Evolutionary conservation across 2,888 invertebrate species (phyloP), one percentile per base, ranked within the genome.

Genomic region (Capitulum mitella): DNA sequence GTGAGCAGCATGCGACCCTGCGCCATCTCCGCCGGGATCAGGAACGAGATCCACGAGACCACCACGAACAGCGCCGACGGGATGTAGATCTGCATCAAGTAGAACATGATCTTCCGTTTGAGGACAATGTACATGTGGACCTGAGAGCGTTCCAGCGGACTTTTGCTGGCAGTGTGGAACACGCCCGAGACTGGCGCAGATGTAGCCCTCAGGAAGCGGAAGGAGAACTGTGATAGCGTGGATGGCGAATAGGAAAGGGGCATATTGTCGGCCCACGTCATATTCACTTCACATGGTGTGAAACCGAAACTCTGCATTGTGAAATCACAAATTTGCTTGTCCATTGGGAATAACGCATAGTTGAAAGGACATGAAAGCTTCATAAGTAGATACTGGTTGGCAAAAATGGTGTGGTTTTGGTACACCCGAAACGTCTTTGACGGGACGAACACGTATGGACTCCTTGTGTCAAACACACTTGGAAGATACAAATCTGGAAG

Each of bases 21-120:
- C 40, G 90, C 90, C 78, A 90, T 88, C 85, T 90, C 90, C 8
- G 90, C 90, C 82, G 90, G 90, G 61, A 90, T 90, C 81, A 90
- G 89, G 85, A 90, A 90, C 83, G 90, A 89, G 81, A 90, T 90
- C 90, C 90, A 90, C 37, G 90, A 90, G 84, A 90, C 90, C 84
- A 90, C 89, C 81, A 90, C 90, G 84, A 90, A 90, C 79, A 90
- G 85, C 0, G 89, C 89, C 29, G 90, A 90, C 0, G 90, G 90
- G 37, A 90, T 85, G 84, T 90, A 90, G 83, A 89, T 90, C 85
- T 90, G 90, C 78, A 90, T 85, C 3, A 90, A 85, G 84, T 90
- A 90, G 82, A 90, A 89, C 78, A 90, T 86, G 29, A 90, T 86
- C 84, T 90, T 90, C 48, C 90, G 86, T 43, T 89, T 89, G 82